Conservation (phyloP, 2,113 vertebrate species). For the Ceuthmochares aereus region DNA sequence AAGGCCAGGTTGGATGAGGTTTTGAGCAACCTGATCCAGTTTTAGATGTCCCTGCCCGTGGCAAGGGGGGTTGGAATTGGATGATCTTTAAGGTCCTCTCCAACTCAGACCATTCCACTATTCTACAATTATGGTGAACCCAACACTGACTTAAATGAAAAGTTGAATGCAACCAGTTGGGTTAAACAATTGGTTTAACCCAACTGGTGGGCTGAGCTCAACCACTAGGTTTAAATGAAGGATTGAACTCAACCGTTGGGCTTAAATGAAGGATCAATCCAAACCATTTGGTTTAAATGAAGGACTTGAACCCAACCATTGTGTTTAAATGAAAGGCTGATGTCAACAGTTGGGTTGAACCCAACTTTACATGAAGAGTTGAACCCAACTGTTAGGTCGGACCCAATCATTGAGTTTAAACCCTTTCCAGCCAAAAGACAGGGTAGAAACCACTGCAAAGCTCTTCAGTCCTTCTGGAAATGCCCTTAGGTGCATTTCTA, state of each 20-base stretch:
- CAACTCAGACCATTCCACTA: too few relatives aligned
- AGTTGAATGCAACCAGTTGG: not conserved
- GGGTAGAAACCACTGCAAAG: not conserved
- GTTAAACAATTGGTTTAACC: not conserved
- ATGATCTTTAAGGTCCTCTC: too few relatives aligned
- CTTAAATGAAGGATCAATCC: not conserved
- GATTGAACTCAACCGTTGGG: not conserved
- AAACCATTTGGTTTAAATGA: not conserved
- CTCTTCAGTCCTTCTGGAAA: not conserved
- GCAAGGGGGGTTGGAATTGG: too few relatives aligned
- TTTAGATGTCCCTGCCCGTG: too few relatives aligned
- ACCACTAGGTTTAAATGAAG: not conserved
- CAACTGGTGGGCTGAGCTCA: not conserved
- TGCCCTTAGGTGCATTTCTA: not conserved
- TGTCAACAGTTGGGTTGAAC: not conserved
- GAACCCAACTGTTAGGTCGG: not conserved
- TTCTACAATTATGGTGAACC: not conserved
- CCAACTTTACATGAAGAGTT: not conserved
- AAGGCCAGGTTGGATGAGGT: too few relatives aligned
- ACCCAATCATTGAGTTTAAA: not conserved
- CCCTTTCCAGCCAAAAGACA: not conserved
- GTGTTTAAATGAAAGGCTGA: not conserved
- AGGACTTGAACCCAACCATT: not conserved
- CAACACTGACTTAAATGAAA: rapidly evolving
- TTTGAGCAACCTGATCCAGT: too few relatives aligned